Conservation (phyloP, 2,797 vertebrate species). For the Graptemys geographica region DNA sequence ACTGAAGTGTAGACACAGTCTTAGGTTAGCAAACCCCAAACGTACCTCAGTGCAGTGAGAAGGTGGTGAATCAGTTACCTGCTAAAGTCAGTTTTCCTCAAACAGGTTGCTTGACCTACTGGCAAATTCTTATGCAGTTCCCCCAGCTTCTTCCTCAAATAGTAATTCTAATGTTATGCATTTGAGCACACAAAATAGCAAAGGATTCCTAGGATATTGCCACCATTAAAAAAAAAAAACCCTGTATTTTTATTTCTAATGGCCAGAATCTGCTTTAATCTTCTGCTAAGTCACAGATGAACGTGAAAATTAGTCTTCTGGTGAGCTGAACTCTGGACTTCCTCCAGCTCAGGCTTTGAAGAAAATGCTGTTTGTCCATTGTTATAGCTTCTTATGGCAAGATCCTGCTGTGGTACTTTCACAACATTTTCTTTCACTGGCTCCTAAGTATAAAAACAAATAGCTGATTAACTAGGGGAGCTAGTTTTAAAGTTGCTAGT, state of each 20-base stretch:
- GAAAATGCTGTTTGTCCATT: background rate
- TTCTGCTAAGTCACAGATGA: background rate
- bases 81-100: background rate
- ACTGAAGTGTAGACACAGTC: background rate
- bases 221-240: background rate
- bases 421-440: background rate
- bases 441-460: background rate
- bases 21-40: background rate
- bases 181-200: background rate
- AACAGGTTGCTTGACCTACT: background rate
- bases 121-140: background rate
- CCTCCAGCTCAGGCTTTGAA: background rate
- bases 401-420: background rate
- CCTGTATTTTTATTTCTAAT: background rate
- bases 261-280: conserved; percentile 7
- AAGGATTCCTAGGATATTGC: background rate
- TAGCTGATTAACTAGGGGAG: background rate
- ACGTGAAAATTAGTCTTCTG: background rate
- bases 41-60: background rate
- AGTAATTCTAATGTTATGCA: background rate
- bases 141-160: background rate
- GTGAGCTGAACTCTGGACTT: background rate
- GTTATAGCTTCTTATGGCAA: background rate
- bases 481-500: background rate
- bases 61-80: background rate